A percentile compares a stretch with the other conserved stretches of the same genome.
These are phyloP conservation scores for Chelonia mydas DNA, from an alignment of 2,797 vertebrate genomes.

Conservation along the genomic window DNA sequence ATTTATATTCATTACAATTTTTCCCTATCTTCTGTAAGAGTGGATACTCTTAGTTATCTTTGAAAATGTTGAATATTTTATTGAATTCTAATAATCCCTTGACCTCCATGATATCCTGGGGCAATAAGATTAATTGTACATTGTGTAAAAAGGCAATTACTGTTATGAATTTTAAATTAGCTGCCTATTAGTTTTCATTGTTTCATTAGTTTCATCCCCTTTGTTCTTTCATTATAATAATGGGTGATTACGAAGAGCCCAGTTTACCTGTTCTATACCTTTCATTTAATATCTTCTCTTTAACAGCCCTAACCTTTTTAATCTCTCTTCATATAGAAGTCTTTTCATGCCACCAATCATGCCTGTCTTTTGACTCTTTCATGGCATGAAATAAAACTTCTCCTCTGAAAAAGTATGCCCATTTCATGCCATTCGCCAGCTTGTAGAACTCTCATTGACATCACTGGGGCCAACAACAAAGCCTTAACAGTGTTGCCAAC, in stretches of 20 bases:
- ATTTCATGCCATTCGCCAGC: neutral
- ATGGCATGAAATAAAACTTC: neutral
- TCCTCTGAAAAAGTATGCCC: neutral
- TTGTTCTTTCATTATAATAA: neutral
- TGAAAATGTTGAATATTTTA: neutral
- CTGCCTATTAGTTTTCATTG: neutral
- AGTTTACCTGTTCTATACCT: neutral
- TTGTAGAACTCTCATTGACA: neutral
- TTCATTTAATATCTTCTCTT: neutral
- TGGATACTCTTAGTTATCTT: neutral
- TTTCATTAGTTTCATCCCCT: neutral
- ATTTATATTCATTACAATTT: neutral
- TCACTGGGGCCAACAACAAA: neutral
- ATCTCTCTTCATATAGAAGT: neutral
- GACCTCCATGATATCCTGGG: neutral
- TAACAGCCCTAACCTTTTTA: neutral
- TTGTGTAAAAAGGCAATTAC: neutral
- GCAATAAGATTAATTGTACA: neutral
- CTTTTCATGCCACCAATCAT: neutral
- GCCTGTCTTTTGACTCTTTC: neutral
- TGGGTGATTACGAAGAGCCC: neutral
- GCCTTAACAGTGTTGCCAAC: too few species aligned
- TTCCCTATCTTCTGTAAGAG: neutral
- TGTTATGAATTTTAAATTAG: neutral
- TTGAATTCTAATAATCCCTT: neutral